phyloP scores from a whole-genome alignment of 2,113 vertebrate genomes.

The Pseudolaguvia tuberculata region DNA sequence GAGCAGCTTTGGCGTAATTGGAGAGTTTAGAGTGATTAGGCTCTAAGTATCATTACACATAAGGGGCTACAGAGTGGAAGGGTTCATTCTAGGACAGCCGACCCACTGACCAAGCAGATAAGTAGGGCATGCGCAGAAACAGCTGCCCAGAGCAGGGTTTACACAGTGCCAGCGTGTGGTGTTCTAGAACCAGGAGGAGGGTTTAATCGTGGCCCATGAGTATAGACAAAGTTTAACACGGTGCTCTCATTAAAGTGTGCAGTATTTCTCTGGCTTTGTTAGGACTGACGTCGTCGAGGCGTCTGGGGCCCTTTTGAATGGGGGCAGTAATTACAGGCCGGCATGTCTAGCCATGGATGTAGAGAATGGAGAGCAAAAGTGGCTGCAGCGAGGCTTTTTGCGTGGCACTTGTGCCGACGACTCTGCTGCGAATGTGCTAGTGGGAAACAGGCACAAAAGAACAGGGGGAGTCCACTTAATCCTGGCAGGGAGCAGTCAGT shows the following conservation, averaged over 20 bases:
- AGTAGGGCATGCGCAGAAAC: constrained; percentile 32
- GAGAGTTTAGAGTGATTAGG: constrained; percentile 42
- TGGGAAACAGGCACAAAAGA: constrained; percentile 65
- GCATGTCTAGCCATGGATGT: constrained; percentile 15
- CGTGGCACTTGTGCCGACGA: constrained; percentile 41
- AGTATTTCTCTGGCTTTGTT: constrained; percentile 25
- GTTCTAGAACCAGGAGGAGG: constrained; percentile 4
- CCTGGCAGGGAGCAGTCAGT: constrained; percentile 55
- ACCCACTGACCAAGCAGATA: constrained; percentile 42
- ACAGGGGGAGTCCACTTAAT: constrained; percentile 69
- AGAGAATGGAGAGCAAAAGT: constrained; percentile 36
- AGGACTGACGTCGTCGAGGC: constrained; percentile 27
- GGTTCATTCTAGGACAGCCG: constrained; percentile 43
- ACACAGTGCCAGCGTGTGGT: neutral
- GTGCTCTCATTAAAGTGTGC: constrained; percentile 26
- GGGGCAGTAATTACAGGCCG: constrained; percentile 40
- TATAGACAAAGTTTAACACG: constrained; percentile 12
- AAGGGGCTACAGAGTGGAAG: constrained; percentile 30
- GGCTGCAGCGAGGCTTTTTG: constrained; percentile 28
- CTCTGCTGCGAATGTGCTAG: constrained; percentile 43
- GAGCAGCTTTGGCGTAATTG: constrained; percentile 39
- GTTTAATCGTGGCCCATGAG: neutral
- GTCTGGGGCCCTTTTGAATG: constrained; percentile 41
- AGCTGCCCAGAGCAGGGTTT: constrained; percentile 9
- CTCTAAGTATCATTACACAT: constrained; percentile 44